These are phyloP conservation scores for Platysternon megacephalum DNA, from an alignment of 2,113 vertebrate species.

Conservation along the genomic window DNA sequence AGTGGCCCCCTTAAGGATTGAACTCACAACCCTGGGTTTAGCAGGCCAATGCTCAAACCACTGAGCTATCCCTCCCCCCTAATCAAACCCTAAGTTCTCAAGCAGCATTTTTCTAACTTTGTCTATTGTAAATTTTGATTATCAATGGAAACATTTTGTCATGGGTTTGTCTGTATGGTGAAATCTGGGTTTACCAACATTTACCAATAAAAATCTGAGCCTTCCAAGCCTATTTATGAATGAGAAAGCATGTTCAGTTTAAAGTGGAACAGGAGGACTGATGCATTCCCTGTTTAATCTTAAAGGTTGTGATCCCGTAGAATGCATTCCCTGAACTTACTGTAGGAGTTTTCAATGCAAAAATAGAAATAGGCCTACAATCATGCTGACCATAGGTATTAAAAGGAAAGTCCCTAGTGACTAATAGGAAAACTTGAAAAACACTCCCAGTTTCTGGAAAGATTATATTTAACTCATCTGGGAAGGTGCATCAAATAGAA, in stretches of 20 bases:
- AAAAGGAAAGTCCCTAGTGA: neutral
- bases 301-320: neutral
- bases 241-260: neutral
- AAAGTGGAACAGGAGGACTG: neutral
- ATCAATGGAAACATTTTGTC: neutral
- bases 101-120: neutral
- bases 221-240: neutral
- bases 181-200: neutral
- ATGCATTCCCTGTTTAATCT: neutral
- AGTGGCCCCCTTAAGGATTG: no score
- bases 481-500: neutral
- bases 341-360: neutral
- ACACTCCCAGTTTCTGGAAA: neutral
- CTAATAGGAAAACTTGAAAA: conserved; percentile 39
- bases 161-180: neutral
- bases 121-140: neutral
- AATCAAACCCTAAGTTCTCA: neutral
- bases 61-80: no score
- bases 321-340: neutral
- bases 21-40: no score
- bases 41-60: no score
- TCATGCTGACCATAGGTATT: neutral
- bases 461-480: neutral
- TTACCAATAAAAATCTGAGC: neutral
- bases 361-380: neutral